Conservation (phyloP, 1,140 invertebrate species). For the Heliconius melpomene region DNA sequence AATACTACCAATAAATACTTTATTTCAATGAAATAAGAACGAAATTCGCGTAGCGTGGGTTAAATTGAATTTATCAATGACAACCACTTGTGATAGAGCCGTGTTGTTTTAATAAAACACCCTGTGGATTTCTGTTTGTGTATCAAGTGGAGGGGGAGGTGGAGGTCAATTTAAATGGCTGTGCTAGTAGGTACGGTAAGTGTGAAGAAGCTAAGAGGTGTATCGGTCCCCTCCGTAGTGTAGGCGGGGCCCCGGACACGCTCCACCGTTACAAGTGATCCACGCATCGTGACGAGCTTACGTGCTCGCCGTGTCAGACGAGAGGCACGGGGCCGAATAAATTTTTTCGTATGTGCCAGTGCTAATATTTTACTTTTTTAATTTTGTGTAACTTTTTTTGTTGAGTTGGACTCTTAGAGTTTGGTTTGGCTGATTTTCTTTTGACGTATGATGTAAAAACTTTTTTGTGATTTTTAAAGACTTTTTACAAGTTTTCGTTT, state of each 20-base stretch:
- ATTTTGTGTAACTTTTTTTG: constrained; percentile 1
- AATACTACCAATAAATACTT: constrained; percentile 13
- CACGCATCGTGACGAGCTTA: constrained; percentile 67
- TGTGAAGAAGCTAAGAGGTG: constrained; percentile 77
- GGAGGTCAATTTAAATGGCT: constrained; percentile 49
- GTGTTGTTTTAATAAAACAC: constrained; percentile 26
- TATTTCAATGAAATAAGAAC: constrained; percentile 35
- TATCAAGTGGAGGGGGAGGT: constrained; percentile 35
- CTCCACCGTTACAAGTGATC: constrained; percentile 69
- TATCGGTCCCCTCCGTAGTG: constrained; percentile 70
- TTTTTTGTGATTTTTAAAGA: background rate
- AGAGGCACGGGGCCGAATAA: constrained; percentile 36
- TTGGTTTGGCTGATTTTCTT: constrained; percentile 14
- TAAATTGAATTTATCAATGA: constrained; percentile 43
- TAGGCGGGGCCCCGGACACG: constrained; percentile 68
- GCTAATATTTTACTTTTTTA: constrained; percentile 20
- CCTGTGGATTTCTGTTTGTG: constrained; percentile 26
- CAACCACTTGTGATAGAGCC: constrained; percentile 50
- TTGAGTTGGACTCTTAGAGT: constrained; percentile 23
- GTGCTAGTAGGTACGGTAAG: constrained; percentile 71
- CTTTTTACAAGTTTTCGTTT: constrained; percentile 1
- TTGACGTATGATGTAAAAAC: constrained; percentile 28
- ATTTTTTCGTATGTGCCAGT: constrained; percentile 37
- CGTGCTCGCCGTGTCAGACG: constrained; percentile 46
- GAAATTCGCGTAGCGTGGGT: constrained; percentile 32